Evolutionary conservation across 2,797 vertebrate genomes (phyloP).

Genomic region (Rachycentron canadum): DNA sequence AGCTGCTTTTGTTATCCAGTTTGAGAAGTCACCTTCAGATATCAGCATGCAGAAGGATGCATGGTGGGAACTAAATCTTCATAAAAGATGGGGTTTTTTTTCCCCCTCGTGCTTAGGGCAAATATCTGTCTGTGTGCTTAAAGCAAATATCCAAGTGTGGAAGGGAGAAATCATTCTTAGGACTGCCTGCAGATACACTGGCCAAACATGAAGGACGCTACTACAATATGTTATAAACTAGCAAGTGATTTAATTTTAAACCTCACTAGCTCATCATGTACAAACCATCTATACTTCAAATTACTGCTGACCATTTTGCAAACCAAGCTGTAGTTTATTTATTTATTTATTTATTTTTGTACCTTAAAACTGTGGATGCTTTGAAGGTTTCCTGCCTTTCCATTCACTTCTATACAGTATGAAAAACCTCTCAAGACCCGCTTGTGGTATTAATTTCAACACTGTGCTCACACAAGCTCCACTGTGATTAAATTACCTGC

Average conservation of each 20-base stretch:
- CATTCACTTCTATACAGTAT: not conserved
- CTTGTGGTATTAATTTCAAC: slow-evolving; percentile 1
- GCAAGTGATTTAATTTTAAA: slow-evolving; percentile 7
- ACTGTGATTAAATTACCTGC: not conserved
- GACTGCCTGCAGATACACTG: slow-evolving; percentile 31
- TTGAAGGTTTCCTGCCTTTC: not conserved
- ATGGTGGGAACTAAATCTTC: slow-evolving; percentile 61
- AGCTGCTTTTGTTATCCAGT: slow-evolving; percentile 54
- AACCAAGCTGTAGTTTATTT: slow-evolving; percentile 21
- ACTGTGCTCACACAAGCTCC: not conserved
- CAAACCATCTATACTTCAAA: not conserved
- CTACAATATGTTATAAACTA: slow-evolving; percentile 6
- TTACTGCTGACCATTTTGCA: slow-evolving; percentile 27
- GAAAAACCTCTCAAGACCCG: slow-evolving; percentile 6
- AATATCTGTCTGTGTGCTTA: slow-evolving; percentile 56
- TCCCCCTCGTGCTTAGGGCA: slow-evolving; percentile 47
- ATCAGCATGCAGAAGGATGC: slow-evolving; percentile 71
- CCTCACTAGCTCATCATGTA: not conserved
- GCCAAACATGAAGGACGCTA: slow-evolving; percentile 26
- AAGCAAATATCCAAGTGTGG: slow-evolving; percentile 56
- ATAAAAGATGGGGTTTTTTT: slow-evolving; percentile 49
- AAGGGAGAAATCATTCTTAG: slow-evolving; percentile 41
- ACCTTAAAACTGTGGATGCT: not conserved
- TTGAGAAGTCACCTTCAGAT: slow-evolving; percentile 70
- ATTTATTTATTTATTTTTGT: too few relatives aligned